phyloP scores from a whole-genome alignment of 64 coral and sea anemone species.

The Montipora capricornis region DNA sequence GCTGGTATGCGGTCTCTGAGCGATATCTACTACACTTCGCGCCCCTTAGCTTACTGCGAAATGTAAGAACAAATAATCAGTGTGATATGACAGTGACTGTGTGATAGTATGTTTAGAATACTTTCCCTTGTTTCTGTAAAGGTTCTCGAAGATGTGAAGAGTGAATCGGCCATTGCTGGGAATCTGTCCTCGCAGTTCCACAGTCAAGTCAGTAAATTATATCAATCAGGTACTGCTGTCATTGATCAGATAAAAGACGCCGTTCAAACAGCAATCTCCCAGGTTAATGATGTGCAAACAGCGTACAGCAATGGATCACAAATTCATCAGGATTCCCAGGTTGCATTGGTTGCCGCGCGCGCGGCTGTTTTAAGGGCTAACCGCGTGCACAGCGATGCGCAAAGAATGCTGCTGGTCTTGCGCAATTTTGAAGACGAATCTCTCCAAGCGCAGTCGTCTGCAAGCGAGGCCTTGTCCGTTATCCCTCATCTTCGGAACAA shows the following conservation, averaged over 20 bases:
- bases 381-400: constrained; percentile 21
- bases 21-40: too few species aligned
- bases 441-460: background rate
- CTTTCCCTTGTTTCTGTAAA: background rate
- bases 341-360: background rate
- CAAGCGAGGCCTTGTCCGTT: constrained; percentile 12
- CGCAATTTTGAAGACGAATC: constrained; percentile 49
- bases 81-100: too few species aligned
- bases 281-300: constrained; percentile 21
- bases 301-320: constrained; percentile 49
- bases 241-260: constrained; percentile 65
- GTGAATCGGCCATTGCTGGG: background rate
- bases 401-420: constrained; percentile 16
- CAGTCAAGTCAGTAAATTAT: constrained; percentile 43
- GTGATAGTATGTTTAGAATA: background rate
- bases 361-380: constrained; percentile 1
- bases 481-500: background rate
- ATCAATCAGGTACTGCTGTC: constrained; percentile 64
- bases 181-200: background rate
- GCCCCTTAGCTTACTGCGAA: too few species aligned
- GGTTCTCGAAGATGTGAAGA: constrained; percentile 47
- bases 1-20: too few species aligned
- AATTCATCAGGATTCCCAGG: background rate
- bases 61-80: too few species aligned
- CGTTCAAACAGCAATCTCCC: constrained; percentile 35